These are phyloP conservation scores for Crotalus viridis DNA, from an alignment of 2,113 vertebrate genomes.

Conservation along the genomic window DNA sequence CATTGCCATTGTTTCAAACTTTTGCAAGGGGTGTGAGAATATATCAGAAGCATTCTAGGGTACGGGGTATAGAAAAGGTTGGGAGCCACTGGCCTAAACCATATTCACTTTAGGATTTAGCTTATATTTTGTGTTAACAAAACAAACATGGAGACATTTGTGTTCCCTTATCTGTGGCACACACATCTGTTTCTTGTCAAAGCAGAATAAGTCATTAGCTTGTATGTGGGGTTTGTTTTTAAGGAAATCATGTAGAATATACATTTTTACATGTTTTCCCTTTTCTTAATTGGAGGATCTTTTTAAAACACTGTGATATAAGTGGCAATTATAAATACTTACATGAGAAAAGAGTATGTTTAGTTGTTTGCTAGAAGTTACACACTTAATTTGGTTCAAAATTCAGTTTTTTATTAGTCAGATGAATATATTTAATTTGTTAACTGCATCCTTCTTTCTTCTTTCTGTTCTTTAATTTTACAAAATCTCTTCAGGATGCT, in stretches of 20 bases:
- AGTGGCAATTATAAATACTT: neutral
- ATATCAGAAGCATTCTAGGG: too few relatives aligned
- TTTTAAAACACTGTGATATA: neutral
- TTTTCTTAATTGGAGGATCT: conserved; percentile 8
- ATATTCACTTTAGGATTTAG: neutral
- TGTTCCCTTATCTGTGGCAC: neutral
- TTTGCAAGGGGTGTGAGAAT: too few relatives aligned
- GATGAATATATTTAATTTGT: neutral
- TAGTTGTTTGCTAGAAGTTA: neutral
- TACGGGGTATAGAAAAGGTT: too few relatives aligned
- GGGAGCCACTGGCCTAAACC: neutral
- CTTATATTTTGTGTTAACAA: neutral
- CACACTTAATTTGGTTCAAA: conserved; percentile 13
- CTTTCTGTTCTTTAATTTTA: neutral
- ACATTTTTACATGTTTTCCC: neutral
- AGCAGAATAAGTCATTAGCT: neutral
- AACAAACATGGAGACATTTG: neutral
- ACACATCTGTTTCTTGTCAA: neutral
- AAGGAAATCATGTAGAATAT: neutral
- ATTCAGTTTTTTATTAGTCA: conserved; percentile 41
- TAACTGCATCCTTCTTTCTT: conserved; percentile 18
- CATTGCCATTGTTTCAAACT: too few relatives aligned
- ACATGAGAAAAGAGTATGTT: neutral
- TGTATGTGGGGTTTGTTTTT: neutral
- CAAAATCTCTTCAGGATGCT: neutral